Base-by-base conservation (phyloP, 1,140 invertebrate genomes). In the Plectus sambesii region DNA sequence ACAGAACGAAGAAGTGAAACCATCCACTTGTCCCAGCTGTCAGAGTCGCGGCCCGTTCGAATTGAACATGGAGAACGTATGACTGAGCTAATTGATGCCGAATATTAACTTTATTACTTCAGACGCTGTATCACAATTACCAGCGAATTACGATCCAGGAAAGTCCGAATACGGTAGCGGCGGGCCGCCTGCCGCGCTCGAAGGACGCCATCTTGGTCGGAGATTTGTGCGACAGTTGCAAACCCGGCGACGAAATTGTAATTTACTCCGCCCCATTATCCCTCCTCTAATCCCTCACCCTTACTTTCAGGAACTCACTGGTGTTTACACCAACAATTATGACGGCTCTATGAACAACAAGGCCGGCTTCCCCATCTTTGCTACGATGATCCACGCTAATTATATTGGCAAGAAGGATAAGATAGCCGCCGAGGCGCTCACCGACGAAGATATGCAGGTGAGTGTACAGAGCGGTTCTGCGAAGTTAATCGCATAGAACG, bases 71-170 rank as follows among this genome's bases (percentile, higher is more conserved):
- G 76, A 79, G 62, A 82, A 86, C 75, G 85, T 88, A 71, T 76
- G 69, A 65, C 36, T 5, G 17, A 47, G 26, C 42, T 37, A 26
- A 45, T n/a, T 49, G 35, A 22, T 22, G 19, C 33, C 42, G 35
- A 35, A 43, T 54, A 43, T 43, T 38, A 44, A 44, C 8, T 9
- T 51, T 60, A 61, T 42, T 41, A 42, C 61, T 60, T 71, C 81
- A 96, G 82, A 98, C 93, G 2, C 64, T 99, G 20, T 99, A 97
- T 69, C 81, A 93, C 46, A 98, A 99, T 69, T 99, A 97, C 68
- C 94, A 99, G 73, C 86, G 92, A 64, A 82, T 99, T 15, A 93
- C 88, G 0, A 78, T 99, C 46, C 94, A 99, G 77, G 93, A 99
- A 74, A 90, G 88, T 35, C 76, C 76, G 12, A 76, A 76, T 20